Base-by-base conservation (phyloP, 2,888 invertebrate species). In the Aphidoletes aphidimyza region DNA sequence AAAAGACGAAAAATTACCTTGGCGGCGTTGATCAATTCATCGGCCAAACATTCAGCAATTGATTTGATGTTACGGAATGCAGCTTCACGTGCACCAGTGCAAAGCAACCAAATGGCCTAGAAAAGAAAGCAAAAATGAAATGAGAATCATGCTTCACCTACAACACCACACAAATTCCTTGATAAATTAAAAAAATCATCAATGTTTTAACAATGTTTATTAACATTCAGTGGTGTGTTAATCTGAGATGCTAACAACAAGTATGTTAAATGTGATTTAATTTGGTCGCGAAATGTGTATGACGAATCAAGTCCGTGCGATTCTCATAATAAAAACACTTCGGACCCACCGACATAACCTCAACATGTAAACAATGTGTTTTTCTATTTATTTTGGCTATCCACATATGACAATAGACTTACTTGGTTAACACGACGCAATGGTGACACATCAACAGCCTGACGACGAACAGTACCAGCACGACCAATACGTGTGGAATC, bases 11-110 rank as follows among this genome's bases (percentile, higher is more conserved):
- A 37, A 3, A 42, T 85, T 89, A 95, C 95, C 94, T 99, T 99
- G 84, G 99, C 98, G 87, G 99, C 99, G 89, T 99, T 99, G 90
- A 99, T 99, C 85, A 99, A 94, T 91, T 99, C 99, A 93, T 99
- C 99, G 89, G 99, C 99, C 88, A 99, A 93, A 91, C 99, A 99
- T 91, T 99, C 99, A 86, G 99, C 99, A 89, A 99, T 99, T 84
- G 98, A 98, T 92, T 99, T 99, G 90, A 99, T 99, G 92, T 99
- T 99, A 89, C 99, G 95, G 94, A 99, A 99, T 84, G 99, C 97
- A 86, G 99, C 98, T 91, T 99, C 99, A 88, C 99, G 95, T 84
- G 99, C 98, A 86, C 99, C 99, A 84, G 99, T 99, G 91, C 99
- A 99, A 89, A 99, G 91, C 89, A 99, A 92, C 98, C 98, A 99